Base-by-base conservation (phyloP, 2,888 invertebrate species). In the Cephus nigrinus region DNA sequence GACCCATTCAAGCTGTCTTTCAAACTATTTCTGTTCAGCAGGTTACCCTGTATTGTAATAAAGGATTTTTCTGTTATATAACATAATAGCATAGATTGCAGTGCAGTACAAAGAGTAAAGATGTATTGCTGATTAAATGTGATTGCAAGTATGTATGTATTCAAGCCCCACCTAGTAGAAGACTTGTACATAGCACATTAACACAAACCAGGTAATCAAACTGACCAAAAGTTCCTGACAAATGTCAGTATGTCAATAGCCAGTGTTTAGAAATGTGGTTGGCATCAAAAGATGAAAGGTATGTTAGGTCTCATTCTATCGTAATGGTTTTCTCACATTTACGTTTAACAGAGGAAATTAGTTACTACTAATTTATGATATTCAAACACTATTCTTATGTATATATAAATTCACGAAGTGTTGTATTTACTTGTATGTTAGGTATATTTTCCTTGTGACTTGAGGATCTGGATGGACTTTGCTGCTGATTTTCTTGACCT, bases 401-500 rank as follows among this genome's bases (percentile, higher is more conserved):
- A 55, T 55, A 23, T 23, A 23, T 55, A 55, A 55, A 55, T 15
- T 23, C 9, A 55, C 1, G 2, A 55, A 55, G 23, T 55, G 2
- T 23, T 36, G 11, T 33, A 68, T 68, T 78, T 81, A 91, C 91
- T 86, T 91, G 91, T 82, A 91, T 90, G 85, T 91, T 90, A 85
- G 90, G 90, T 88, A 91, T 89, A 77, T 91, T 91, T 82, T 90
- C 91, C 82, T 91, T 90, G 79, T 90, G 89, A 83, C 89, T 88
- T 83, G 91, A 94, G 92, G 93, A 90, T 92, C 95, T 87, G 92
- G 93, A 91, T 93, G 95, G 85, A 93, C 94, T 88, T 88, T 92
- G 89, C 82, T 93, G 93, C 80, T 93, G 93, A 91, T 96, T 97
- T 91, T 98, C 98, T 92, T 98, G 97, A 0, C 98, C 98, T 91